phyloP scores from a whole-genome alignment of 2,888 invertebrate genomes.

The Sinodicranocentrus sp. region DNA sequence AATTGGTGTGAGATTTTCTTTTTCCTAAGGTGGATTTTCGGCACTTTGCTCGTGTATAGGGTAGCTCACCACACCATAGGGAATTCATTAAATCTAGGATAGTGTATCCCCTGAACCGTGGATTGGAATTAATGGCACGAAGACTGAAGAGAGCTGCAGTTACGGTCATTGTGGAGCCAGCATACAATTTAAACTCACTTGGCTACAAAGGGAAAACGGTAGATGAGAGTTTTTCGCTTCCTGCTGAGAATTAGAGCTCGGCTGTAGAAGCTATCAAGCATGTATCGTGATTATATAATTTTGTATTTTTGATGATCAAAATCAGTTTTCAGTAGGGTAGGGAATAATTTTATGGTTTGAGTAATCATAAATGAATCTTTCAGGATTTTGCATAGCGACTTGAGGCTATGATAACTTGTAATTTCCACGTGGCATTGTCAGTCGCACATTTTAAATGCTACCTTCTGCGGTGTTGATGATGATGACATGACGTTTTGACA shows the following conservation, averaged over 20 bases:
- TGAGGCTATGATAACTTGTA: too few species aligned
- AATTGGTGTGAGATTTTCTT: conserved; percentile 13
- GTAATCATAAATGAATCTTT: too few species aligned
- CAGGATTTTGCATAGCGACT: too few species aligned
- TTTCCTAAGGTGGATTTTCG: not conserved
- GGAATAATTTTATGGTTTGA: too few species aligned
- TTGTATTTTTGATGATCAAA: too few species aligned
- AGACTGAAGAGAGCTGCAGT: too few species aligned
- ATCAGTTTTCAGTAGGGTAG: too few species aligned
- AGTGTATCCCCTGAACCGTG: conserved; percentile 48
- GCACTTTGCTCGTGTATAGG: not conserved
- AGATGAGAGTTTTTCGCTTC: not conserved
- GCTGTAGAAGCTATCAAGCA: not conserved
- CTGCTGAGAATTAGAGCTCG: not conserved
- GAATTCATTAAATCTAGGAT: conserved; percentile 55
- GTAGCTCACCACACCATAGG: conserved; percentile 14
- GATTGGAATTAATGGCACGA: conserved; percentile 47
- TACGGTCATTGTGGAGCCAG: conserved; percentile 40
- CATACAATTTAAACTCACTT: not conserved
- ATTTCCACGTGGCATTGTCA: conserved; percentile 2
- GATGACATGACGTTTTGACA: conserved; percentile 41
- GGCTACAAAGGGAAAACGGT: not conserved
- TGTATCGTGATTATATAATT: too few species aligned
- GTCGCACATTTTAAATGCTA: not conserved
- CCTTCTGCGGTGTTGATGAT: conserved; percentile 19